Conservation (phyloP, 2,113 vertebrate species). For the Taxidea taxus region DNA sequence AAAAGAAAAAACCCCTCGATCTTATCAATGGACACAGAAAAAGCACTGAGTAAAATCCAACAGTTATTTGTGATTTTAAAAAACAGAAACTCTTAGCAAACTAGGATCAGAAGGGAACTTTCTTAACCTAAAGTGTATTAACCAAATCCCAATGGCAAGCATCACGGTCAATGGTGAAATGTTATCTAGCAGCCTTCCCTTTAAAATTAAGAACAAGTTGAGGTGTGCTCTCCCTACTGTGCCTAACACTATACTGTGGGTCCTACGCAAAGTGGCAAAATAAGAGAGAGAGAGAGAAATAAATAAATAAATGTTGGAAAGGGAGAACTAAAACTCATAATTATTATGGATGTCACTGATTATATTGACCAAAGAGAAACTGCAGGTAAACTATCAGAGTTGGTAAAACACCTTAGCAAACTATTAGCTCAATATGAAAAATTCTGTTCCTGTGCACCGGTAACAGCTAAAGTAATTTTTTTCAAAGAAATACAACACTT, state of each 20-base stretch:
- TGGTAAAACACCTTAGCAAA: background rate
- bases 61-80: constrained; percentile 14
- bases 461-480: background rate
- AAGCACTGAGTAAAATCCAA: background rate
- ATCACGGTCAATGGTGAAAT: background rate
- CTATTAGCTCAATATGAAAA: background rate
- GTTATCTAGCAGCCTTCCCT: background rate
- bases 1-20: constrained; percentile 12
- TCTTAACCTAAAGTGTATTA: background rate
- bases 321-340: background rate
- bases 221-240: background rate
- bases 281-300: background rate
- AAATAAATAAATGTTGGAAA: background rate
- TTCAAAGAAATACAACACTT: background rate
- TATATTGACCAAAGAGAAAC: constrained; percentile 3
- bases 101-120: background rate
- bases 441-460: background rate
- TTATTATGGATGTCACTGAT: background rate
- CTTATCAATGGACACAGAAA: background rate
- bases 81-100: constrained; percentile 8
- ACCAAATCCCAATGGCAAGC: background rate
- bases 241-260: background rate
- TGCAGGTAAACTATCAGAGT: background rate
- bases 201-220: background rate
- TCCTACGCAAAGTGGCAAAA: background rate